Percentiles rank a stretch among this genome's conserved stretches.
phyloP scores from a whole-genome alignment of 53 echinoderm and acorn worm species.

The Patiria pectinifera region DNA sequence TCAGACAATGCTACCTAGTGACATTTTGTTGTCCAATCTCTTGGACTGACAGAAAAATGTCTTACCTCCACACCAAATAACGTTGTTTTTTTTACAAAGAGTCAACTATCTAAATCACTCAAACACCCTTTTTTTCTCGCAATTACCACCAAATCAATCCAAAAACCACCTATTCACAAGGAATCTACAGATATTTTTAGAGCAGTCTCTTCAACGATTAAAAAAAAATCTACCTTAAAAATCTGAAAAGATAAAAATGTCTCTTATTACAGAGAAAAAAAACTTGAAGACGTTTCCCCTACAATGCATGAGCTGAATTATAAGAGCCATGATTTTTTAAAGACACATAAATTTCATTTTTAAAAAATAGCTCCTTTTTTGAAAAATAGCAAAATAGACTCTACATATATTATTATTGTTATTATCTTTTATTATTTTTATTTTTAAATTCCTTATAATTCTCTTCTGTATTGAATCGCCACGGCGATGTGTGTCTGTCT shows the following conservation, averaged over 20 bases:
- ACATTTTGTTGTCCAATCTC: neutral
- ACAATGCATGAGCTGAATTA: constrained; percentile 25
- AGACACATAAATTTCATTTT: constrained; percentile 66
- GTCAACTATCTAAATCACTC: neutral
- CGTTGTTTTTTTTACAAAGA: neutral
- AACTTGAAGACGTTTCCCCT: neutral
- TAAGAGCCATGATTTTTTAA: constrained; percentile 53
- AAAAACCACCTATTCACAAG: constrained; percentile 1
- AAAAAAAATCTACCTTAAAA: constrained; percentile 41
- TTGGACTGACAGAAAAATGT: neutral
- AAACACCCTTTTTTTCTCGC: neutral
- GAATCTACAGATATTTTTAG: neutral
- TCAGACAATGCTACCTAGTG: neutral
- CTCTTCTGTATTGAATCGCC: constrained; percentile 49
- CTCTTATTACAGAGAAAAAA: neutral
- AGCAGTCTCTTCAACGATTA: constrained; percentile 28
- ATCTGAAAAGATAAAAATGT: neutral
- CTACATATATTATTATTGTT: constrained; percentile 65
- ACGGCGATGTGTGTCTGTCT: neutral
- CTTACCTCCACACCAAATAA: neutral
- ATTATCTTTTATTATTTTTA: constrained; percentile 3
- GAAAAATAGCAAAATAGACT: constrained; percentile 79
- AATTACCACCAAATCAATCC: neutral
- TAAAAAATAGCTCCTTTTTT: constrained; percentile 76
- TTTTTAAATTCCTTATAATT: constrained; percentile 53